Evolutionary conservation across 2,797 vertebrate genomes (phyloP).

Genomic region (Rhadinocentrus ornatus): DNA sequence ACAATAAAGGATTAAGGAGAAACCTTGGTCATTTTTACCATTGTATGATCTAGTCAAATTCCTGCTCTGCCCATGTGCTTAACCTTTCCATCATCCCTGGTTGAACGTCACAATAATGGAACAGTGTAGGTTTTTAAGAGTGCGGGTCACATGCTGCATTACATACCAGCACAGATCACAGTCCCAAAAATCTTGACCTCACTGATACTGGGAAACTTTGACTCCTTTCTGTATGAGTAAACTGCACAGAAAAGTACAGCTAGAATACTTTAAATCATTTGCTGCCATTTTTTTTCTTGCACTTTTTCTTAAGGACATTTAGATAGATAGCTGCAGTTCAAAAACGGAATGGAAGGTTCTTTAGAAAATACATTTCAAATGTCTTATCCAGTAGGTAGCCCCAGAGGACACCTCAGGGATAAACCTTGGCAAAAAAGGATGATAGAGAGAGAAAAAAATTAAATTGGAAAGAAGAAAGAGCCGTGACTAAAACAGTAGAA

Average conservation of each 20-base stretch:
- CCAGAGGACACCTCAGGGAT: constrained; percentile 81
- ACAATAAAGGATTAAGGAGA: background rate
- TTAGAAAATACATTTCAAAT: constrained; percentile 81
- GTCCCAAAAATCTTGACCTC: constrained; percentile 53
- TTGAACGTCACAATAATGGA: constrained; percentile 33
- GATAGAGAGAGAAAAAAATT: constrained; percentile 65
- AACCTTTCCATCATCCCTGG: constrained; percentile 42
- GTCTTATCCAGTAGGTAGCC: constrained; percentile 79
- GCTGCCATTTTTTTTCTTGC: constrained; percentile 51
- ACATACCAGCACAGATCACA: constrained; percentile 60
- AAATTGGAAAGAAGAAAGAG: constrained; percentile 76
- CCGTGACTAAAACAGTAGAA: constrained; percentile 78
- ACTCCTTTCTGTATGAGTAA: constrained; percentile 48
- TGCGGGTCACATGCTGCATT: constrained; percentile 37
- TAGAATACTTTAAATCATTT: constrained; percentile 66
- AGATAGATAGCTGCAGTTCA: constrained; percentile 77
- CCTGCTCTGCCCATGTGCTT: constrained; percentile 24
- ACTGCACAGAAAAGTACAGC: constrained; percentile 66
- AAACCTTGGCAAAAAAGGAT: constrained; percentile 77
- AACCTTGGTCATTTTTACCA: constrained; percentile 13
- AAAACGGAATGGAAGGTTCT: constrained; percentile 75
- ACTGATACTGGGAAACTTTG: constrained; percentile 44
- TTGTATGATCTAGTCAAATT: constrained; percentile 35
- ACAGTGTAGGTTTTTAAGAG: constrained; percentile 18
- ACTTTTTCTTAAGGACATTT: constrained; percentile 79